Base-by-base conservation (phyloP, 2,797 vertebrate species). In the Lateolabrax maculatus region DNA sequence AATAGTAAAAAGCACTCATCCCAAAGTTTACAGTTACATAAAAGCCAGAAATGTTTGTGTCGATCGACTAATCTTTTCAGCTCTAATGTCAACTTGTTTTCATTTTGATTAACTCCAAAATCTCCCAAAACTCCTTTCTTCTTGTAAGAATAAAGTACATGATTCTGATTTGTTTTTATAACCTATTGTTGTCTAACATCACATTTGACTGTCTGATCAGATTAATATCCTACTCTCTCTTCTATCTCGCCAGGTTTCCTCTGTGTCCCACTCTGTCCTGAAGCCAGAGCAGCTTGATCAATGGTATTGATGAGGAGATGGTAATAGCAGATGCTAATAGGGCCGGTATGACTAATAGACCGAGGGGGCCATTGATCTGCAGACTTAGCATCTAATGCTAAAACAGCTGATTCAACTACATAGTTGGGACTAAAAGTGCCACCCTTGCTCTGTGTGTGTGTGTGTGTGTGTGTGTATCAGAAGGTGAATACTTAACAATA, bases 321-420 rank as follows among this genome's bases (percentile, higher is more conserved):
- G 89, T 93, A 93, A 94, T 91, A 87, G 83, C 80, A 78, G 84
- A 90, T 91, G 92, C 93, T 92, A 94, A 94, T 93, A 91, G 73
- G 87, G 58, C 52, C 70, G 1, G 79, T 90, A 84, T 92, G 92
- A 93, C 86, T 91, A 92, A 93, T 93, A 90, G 89, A 78, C 89
- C 68, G 1, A 85, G 79, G 83, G 69, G 73, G 53, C 34, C 84
- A 94, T 94, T 92, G 93, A 93, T 94, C 90, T 94, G 93, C 93
- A 91, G 84, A 91, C 90, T 93, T 91, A 80, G 93, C 92, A 93
- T 89, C 80, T 88, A 85, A 74, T 80, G 86, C 65, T 81, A 81
- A 90, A 94, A 94, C 87, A 90, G 94, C 94, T 93, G 93, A 94
- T 86, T 93, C 92, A 86, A 91, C 89, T 44, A 58, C 90, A 89